Evolutionary conservation across 2,113 vertebrate genomes (phyloP).

Genomic region (Oenanthe oenanthe): DNA sequence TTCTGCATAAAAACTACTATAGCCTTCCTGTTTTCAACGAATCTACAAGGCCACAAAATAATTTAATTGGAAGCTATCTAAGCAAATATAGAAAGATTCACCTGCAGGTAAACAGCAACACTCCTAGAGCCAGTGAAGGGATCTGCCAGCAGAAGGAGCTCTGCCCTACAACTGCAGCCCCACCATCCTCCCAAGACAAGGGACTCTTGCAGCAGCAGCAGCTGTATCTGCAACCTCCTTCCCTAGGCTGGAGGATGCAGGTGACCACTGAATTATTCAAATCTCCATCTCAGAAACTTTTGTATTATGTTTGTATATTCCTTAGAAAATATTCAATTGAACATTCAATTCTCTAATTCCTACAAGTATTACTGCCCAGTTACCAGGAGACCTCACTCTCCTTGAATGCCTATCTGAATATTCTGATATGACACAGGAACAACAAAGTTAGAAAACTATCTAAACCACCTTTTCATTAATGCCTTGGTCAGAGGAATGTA

Average conservation of each 20-base stretch:
- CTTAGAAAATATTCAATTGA: neutral
- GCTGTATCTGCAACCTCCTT: neutral
- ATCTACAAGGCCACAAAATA: neutral
- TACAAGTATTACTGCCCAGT: neutral
- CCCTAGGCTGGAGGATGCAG: neutral
- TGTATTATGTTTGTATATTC: neutral
- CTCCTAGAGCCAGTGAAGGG: neutral
- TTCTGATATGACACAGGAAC: neutral
- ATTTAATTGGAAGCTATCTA: neutral
- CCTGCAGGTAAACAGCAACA: neutral
- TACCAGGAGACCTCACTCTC: neutral
- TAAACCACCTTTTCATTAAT: neutral
- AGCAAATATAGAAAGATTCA: neutral
- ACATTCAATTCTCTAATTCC: neutral
- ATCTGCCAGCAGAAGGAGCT: neutral
- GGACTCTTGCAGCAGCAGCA: neutral
- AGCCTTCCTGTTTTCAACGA: neutral
- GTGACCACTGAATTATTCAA: neutral
- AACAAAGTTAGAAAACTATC: neutral
- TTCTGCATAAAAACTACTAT: neutral
- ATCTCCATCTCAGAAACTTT: neutral
- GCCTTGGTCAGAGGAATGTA: neutral
- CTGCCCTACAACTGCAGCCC: neutral
- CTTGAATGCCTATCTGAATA: neutral
- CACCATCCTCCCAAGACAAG: neutral